phyloP scores from a whole-genome alignment of 23 tunicate genomes.

The Trididemnum miniatum region DNA sequence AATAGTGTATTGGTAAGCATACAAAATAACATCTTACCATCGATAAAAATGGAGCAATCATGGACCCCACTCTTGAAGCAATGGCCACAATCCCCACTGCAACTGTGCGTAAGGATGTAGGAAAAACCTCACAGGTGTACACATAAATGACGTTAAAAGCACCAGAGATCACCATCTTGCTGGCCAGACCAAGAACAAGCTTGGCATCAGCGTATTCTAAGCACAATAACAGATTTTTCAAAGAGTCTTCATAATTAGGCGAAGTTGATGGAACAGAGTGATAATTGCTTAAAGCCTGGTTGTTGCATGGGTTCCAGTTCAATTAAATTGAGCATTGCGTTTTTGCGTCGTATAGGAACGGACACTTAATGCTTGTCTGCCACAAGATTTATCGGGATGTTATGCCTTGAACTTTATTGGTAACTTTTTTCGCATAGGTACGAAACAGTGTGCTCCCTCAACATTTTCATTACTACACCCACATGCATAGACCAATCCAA shows the following conservation, averaged over 20 bases:
- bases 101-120: constrained; percentile 67
- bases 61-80: constrained; percentile 66
- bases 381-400: too few species aligned
- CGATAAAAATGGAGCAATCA: constrained; percentile 54
- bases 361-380: too few species aligned
- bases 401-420: too few species aligned
- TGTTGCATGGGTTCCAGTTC: too few species aligned
- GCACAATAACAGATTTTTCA: background rate
- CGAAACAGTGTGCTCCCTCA: background rate
- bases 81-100: constrained; percentile 44
- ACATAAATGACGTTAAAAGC: constrained; percentile 60
- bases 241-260: background rate
- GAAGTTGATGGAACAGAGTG: too few species aligned
- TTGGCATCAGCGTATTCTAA: constrained; percentile 20
- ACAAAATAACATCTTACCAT: too few species aligned
- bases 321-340: too few species aligned
- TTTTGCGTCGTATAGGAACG: too few species aligned
- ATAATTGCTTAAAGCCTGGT: too few species aligned
- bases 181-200: constrained; percentile 58
- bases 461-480: background rate
- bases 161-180: constrained; percentile 63
- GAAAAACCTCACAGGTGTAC: constrained; percentile 71
- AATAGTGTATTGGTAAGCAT: too few species aligned
- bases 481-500: background rate
- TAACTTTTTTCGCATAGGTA: too few species aligned